Conservation (phyloP, 2,888 invertebrate genomes). For the Catocala sponsa region DNA sequence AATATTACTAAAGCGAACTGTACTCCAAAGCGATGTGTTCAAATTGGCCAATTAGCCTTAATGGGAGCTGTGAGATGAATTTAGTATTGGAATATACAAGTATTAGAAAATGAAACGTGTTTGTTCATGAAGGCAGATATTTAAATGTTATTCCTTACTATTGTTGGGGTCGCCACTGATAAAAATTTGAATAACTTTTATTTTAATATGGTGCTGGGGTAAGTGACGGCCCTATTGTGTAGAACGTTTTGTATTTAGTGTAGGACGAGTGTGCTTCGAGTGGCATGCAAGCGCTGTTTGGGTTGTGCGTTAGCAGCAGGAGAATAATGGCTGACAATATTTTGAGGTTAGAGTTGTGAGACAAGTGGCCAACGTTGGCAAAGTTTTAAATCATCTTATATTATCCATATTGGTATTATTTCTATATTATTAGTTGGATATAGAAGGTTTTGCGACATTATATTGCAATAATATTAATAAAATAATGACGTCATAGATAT, state of each 20-base stretch:
- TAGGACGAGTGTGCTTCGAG: slow-evolving; percentile 45
- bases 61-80: slow-evolving; percentile 83
- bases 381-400: too few species aligned
- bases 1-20: slow-evolving; percentile 46
- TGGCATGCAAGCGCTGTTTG: slow-evolving; percentile 39
- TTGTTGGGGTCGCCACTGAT: slow-evolving; percentile 42
- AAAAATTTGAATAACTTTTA: slow-evolving; percentile 10
- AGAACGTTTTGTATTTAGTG: slow-evolving; percentile 25
- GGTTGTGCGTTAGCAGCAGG: slow-evolving; percentile 77
- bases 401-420: too few species aligned
- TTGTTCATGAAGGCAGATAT: slow-evolving; percentile 44
- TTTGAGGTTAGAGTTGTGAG: slow-evolving; percentile 42
- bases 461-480: too few species aligned
- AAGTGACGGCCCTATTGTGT: slow-evolving; percentile 35
- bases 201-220: slow-evolving; percentile 36
- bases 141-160: slow-evolving; percentile 44
- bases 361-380: slow-evolving; percentile 18
- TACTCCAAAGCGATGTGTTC: slow-evolving; percentile 71
- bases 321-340: slow-evolving; percentile 85
- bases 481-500: too few species aligned
- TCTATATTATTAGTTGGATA: too few species aligned
- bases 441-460: too few species aligned
- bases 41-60: slow-evolving; percentile 83
- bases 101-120: slow-evolving; percentile 45
- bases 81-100: slow-evolving; percentile 61